These are phyloP conservation scores for Pteria penguin DNA, from an alignment of 2,888 invertebrate genomes.

Conservation along the genomic window DNA sequence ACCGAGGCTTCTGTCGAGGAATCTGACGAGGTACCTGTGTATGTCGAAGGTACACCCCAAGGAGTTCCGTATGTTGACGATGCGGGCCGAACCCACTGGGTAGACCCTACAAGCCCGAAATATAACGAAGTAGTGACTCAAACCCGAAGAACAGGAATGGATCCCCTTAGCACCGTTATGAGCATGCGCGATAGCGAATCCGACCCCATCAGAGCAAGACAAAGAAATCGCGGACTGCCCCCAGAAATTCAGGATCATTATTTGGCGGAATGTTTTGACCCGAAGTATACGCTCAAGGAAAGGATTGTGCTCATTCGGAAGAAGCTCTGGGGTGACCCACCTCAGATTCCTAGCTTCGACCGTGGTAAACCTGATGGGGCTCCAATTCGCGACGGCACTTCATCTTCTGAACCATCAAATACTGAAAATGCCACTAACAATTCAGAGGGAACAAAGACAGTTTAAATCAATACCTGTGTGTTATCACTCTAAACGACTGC, in stretches of 20 bases:
- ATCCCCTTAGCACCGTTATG: not conserved
- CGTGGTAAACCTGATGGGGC: conserved; percentile 39
- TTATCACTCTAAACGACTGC: no score
- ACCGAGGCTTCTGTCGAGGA: not conserved
- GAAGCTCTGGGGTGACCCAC: conserved; percentile 32
- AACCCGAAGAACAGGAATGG: not conserved
- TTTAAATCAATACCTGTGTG: no score
- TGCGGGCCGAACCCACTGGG: conserved; percentile 25
- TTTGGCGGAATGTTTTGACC: conserved; percentile 39
- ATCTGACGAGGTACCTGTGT: conserved; percentile 2
- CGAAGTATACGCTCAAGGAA: conserved; percentile 41
- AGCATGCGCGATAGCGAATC: conserved; percentile 6
- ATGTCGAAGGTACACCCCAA: conserved; percentile 8
- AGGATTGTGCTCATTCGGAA: conserved; percentile 36
- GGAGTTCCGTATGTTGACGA: conserved; percentile 31
- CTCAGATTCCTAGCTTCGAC: conserved; percentile 5
- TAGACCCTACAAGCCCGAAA: conserved; percentile 30
- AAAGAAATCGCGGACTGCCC: conserved; percentile 15
- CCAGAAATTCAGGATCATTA: conserved; percentile 30
- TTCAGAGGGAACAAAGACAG: not conserved
- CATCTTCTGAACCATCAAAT: not conserved
- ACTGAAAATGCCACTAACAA: not conserved
- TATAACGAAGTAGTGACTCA: not conserved
- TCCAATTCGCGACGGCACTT: conserved; percentile 9
- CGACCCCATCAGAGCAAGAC: not conserved